Evolutionary conservation across 2,888 invertebrate species (phyloP).

Genomic region (Myathropa florea): DNA sequence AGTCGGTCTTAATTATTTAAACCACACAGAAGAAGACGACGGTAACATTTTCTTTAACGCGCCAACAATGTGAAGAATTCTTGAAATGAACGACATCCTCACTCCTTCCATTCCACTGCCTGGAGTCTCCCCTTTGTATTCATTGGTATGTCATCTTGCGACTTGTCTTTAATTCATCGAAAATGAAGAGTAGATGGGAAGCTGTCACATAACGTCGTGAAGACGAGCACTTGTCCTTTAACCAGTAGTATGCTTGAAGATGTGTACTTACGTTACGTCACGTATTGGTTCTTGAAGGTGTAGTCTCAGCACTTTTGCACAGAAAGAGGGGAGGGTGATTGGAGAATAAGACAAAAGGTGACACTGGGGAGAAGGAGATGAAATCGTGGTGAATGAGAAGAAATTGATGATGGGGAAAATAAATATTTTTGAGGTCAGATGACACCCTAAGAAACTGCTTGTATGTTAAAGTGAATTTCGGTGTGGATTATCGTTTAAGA

Average conservation of each 20-base stretch:
- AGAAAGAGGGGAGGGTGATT: background rate
- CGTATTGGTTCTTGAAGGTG: background rate
- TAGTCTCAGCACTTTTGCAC: background rate
- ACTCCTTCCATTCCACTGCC: background rate
- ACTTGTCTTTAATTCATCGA: background rate
- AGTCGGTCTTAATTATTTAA: background rate
- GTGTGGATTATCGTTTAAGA: too few species aligned
- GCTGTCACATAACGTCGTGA: background rate
- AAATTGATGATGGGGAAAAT: background rate
- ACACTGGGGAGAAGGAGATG: background rate
- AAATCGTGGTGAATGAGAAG: background rate
- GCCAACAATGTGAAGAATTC: constrained; percentile 3
- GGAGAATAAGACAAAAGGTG: background rate
- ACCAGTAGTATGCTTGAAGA: background rate
- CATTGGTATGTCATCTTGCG: background rate
- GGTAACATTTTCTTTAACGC: background rate
- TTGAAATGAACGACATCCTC: constrained; percentile 9
- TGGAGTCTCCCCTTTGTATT: background rate
- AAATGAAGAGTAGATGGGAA: background rate
- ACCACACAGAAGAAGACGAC: background rate
- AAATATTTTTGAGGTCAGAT: background rate
- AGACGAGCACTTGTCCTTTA: constrained; percentile 2
- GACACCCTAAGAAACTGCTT: background rate
- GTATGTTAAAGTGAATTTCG: too few species aligned
- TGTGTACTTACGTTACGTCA: constrained; percentile 22